phyloP scores from a whole-genome alignment of 2,113 vertebrate genomes.

The Regulus satrapa region DNA sequence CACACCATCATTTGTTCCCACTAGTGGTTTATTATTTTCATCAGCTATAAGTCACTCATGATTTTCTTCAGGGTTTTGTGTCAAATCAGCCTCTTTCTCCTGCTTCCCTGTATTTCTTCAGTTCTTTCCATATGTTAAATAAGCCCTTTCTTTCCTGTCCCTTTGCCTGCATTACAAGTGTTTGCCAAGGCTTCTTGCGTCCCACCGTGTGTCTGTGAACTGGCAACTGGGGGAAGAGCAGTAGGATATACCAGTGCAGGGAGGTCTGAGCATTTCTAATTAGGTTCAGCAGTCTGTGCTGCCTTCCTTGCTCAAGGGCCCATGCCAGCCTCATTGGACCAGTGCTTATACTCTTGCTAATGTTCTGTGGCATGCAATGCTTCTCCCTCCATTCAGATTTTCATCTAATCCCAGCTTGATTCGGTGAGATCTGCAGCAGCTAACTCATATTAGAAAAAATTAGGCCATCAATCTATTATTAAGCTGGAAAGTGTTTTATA shows the following conservation, averaged over 20 bases:
- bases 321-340: conserved; percentile 1
- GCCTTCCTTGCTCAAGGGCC: conserved; percentile 7
- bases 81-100: background rate
- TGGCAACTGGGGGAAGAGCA: background rate
- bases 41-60: background rate
- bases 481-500: conserved; percentile 3
- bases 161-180: background rate
- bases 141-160: background rate
- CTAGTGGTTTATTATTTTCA: background rate
- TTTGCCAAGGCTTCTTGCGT: background rate
- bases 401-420: conserved; percentile 14
- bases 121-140: background rate
- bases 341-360: background rate
- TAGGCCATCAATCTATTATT: conserved; percentile 50
- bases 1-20: background rate
- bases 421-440: conserved; percentile 43
- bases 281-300: background rate
- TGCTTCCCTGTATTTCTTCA: background rate
- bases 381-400: conserved; percentile 26
- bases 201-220: background rate
- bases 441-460: conserved; percentile 51
- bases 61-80: background rate
- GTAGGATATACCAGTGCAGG: background rate
- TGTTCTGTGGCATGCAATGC: conserved; percentile 4
- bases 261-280: background rate